Evolutionary conservation across 2,797 vertebrate species (phyloP).

Genomic region (Momotus momota): DNA sequence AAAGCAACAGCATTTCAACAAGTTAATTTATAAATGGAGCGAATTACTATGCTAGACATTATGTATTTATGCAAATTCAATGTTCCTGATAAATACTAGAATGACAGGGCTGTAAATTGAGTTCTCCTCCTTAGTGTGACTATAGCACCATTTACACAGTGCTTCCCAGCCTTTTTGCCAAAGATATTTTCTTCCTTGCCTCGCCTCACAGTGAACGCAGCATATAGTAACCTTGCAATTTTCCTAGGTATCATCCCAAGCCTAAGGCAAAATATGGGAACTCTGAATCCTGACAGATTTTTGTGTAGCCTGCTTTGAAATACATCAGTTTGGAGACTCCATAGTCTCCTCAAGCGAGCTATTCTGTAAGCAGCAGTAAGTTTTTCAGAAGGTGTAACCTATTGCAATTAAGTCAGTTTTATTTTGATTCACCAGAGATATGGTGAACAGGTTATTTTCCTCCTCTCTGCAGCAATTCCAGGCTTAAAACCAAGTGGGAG

Average conservation of each 20-base stretch:
- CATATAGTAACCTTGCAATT: background rate
- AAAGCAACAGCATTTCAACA: conserved; percentile 34
- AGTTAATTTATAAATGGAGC: conserved; percentile 36
- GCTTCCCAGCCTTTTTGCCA: background rate
- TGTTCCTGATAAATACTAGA: background rate
- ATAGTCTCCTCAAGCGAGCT: background rate
- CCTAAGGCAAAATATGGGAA: background rate
- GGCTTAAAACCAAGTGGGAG: background rate
- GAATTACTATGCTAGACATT: background rate
- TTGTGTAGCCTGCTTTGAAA: background rate
- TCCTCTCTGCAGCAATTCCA: background rate
- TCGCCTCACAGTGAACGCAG: background rate
- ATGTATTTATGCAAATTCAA: background rate
- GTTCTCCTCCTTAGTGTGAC: background rate
- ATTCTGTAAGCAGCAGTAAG: background rate
- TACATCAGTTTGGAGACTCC: background rate
- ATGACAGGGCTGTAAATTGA: background rate
- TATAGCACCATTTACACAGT: background rate
- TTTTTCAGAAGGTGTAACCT: background rate
- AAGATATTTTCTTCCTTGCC: background rate
- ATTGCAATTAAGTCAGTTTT: background rate
- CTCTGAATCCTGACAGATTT: background rate
- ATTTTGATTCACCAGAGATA: background rate
- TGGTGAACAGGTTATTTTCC: background rate
- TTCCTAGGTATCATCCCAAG: background rate